These are phyloP conservation scores for Nasonovia ribisnigri DNA, from an alignment of 2,888 invertebrate species.

Conservation along the genomic window DNA sequence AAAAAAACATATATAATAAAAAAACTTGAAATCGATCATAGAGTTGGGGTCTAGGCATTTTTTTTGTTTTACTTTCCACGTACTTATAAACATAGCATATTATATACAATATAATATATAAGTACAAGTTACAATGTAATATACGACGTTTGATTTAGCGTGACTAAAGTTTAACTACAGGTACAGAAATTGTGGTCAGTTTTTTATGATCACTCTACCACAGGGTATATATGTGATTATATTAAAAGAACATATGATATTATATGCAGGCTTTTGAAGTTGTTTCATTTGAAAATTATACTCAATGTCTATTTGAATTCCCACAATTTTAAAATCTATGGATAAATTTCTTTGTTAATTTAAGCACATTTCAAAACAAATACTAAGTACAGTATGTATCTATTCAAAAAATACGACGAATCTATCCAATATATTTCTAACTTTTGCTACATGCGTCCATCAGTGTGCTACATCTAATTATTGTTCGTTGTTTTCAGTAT, in stretches of 20 bases:
- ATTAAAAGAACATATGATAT: background rate
- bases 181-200: background rate
- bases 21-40: too few relatives aligned
- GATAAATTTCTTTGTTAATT: background rate
- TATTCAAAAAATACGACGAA: too few relatives aligned
- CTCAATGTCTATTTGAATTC: background rate
- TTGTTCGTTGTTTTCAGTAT: too few relatives aligned
- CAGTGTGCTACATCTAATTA: too few relatives aligned
- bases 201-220: background rate
- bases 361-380: too few relatives aligned
- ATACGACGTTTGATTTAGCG: background rate
- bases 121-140: background rate
- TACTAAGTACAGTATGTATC: too few relatives aligned
- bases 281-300: background rate
- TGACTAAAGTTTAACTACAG: background rate
- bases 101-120: too few relatives aligned
- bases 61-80: too few relatives aligned
- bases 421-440: too few relatives aligned
- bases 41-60: too few relatives aligned
- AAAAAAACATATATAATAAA: background rate
- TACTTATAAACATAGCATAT: background rate
- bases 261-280: background rate
- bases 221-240: background rate
- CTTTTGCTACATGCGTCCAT: too few relatives aligned
- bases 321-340: background rate